These are phyloP conservation scores for Drosophila pruinosa DNA, from an alignment of 1,140 invertebrate species.

Conservation along the genomic window DNA sequence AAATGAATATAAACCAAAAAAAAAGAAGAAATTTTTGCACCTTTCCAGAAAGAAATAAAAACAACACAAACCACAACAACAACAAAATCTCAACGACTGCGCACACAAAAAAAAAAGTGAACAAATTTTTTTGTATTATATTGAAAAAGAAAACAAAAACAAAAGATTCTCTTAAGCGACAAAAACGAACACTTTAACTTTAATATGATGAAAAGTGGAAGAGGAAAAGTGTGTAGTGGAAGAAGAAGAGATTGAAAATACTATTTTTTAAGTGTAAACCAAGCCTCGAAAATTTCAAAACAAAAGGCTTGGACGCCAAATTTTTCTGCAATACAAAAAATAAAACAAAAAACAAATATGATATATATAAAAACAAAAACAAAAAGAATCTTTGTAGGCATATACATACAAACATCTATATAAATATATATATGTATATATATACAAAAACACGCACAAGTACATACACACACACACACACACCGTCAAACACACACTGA, in stretches of 20 bases:
- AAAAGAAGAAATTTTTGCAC: conserved; percentile 17
- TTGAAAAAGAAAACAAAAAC: conserved; percentile 29
- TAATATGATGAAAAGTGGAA: conserved; percentile 24
- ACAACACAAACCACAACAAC: conserved; percentile 39
- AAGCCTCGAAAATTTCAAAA: conserved; percentile 38
- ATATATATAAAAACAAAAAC: conserved; percentile 36
- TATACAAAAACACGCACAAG: conserved; percentile 1
- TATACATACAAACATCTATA: conserved; percentile 33
- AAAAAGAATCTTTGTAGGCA: conserved; percentile 58
- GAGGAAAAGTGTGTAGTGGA: not conserved
- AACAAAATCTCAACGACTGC: conserved; percentile 73
- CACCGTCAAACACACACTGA: conserved; percentile 2
- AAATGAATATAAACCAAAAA: conserved; percentile 3
- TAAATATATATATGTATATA: conserved; percentile 19
- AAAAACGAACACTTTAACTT: conserved; percentile 40
- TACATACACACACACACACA: conserved; percentile 5
- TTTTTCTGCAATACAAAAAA: conserved; percentile 68
- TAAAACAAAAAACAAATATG: conserved; percentile 12
- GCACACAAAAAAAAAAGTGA: conserved; percentile 71
- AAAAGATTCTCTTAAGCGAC: conserved; percentile 14
- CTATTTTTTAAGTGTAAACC: conserved; percentile 77
- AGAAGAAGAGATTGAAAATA: conserved; percentile 40
- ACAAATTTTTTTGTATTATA: conserved; percentile 77
- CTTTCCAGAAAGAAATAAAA: conserved; percentile 13
- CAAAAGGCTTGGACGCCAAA: conserved; percentile 65